A percentile compares a stretch with the other conserved stretches of the same genome.
Conservation (phyloP, 2,888 invertebrate genomes). For the Euzophera pinguis region DNA sequence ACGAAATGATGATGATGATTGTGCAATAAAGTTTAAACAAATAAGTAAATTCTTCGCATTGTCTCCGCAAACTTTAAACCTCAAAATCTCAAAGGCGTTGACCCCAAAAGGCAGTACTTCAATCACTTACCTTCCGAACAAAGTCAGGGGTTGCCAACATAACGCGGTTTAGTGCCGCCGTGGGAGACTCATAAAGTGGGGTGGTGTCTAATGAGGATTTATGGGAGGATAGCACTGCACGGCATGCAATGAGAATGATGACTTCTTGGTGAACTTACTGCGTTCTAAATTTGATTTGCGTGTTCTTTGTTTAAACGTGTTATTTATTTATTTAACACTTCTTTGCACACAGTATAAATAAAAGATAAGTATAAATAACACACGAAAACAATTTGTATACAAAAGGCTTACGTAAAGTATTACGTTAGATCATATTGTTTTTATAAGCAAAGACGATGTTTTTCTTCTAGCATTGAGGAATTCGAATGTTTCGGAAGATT, state of each 20-base stretch:
- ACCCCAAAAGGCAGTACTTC: constrained; percentile 24
- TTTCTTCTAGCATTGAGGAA: too few relatives aligned
- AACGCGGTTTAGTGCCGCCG: constrained; percentile 69
- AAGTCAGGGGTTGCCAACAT: constrained; percentile 68
- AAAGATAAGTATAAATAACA: too few relatives aligned
- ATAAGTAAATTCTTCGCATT: not conserved
- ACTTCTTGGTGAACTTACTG: not conserved
- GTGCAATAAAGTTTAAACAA: not conserved
- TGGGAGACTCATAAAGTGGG: constrained; percentile 67
- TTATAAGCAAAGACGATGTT: too few relatives aligned
- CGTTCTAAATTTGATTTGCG: not conserved
- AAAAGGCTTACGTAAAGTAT: too few relatives aligned
- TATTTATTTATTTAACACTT: too few relatives aligned
- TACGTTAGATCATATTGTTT: too few relatives aligned
- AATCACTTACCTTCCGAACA: constrained; percentile 35
- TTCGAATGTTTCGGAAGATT: too few relatives aligned
- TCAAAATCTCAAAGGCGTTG: constrained; percentile 9
- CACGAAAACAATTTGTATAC: too few relatives aligned
- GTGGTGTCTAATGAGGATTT: constrained; percentile 75
- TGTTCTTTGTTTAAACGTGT: too few relatives aligned
- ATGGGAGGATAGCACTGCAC: constrained; percentile 33
- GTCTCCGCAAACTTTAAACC: constrained; percentile 6
- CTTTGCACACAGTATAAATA: too few relatives aligned
- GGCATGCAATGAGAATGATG: not conserved
- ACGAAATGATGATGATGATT: too few relatives aligned